Conservation (phyloP, 2,888 invertebrate genomes). For the Steromphala cineraria region DNA sequence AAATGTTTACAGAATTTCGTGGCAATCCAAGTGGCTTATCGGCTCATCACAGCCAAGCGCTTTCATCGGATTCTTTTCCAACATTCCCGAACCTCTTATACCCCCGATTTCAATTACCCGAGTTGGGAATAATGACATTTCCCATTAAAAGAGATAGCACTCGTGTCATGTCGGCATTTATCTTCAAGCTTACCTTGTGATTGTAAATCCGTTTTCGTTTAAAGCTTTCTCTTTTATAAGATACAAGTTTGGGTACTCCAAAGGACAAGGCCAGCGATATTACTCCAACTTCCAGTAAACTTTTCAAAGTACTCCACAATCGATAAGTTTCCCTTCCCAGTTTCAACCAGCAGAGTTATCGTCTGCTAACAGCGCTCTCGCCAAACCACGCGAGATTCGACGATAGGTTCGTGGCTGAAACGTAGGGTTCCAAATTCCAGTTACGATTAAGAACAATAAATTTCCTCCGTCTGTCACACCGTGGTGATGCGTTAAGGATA, state of each 20-base stretch:
- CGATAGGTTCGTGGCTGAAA: conserved; percentile 4
- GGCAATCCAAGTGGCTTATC: conserved; percentile 8
- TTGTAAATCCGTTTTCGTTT: neutral
- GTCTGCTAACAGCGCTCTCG: neutral
- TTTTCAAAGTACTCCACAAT: neutral
- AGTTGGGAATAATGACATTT: conserved; percentile 2
- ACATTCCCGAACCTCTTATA: neutral
- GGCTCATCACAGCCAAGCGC: neutral
- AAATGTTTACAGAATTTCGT: conserved; percentile 8
- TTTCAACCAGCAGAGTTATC: neutral
- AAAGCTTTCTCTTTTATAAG: neutral
- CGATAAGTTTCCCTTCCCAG: neutral
- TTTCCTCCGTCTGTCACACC: neutral
- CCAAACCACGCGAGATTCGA: neutral
- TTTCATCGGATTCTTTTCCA: neutral
- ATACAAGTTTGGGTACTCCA: neutral
- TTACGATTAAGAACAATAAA: conserved; percentile 3
- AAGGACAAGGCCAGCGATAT: neutral
- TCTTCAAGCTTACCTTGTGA: neutral
- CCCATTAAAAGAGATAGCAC: neutral
- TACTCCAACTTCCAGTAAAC: neutral
- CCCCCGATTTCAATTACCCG: conserved; percentile 2
- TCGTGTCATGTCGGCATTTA: neutral
- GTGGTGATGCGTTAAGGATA: neutral
- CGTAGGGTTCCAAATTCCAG: conserved; percentile 8